These are phyloP conservation scores for Epistrophe grossulariae DNA, from an alignment of 2,888 invertebrate species.

Conservation along the genomic window DNA sequence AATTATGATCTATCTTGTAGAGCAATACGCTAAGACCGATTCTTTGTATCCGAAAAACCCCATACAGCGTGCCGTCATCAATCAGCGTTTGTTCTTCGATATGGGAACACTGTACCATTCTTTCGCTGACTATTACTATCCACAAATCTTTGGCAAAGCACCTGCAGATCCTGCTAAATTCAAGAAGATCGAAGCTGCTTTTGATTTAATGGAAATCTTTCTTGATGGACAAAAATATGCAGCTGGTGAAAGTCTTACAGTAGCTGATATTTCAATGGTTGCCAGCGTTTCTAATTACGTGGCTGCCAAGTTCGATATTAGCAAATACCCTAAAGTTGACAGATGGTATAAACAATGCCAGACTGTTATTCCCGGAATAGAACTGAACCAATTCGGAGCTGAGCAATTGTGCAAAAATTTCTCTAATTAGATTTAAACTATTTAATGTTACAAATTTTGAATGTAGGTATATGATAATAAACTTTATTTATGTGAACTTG, in stretches of 20 bases:
- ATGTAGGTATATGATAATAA: neutral
- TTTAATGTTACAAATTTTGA: too few relatives aligned
- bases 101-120: conserved; percentile 89
- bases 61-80: conserved; percentile 89
- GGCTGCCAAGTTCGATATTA: conserved; percentile 87
- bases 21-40: conserved; percentile 92
- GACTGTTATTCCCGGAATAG: conserved; percentile 86
- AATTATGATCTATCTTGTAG: conserved; percentile 91
- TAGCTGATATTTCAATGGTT: conserved; percentile 91
- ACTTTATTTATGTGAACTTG: neutral
- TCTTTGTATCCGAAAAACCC: conserved; percentile 90
- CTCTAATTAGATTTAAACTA: conserved; percentile 73
- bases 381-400: conserved; percentile 86
- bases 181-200: conserved; percentile 88
- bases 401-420: conserved; percentile 84
- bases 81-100: conserved; percentile 92
- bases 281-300: conserved; percentile 89
- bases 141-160: conserved; percentile 86
- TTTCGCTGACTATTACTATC: conserved; percentile 89
- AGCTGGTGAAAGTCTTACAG: conserved; percentile 89
- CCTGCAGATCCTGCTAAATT: conserved; percentile 88
- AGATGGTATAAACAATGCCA: conserved; percentile 87
- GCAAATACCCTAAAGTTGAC: conserved; percentile 88
- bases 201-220: conserved; percentile 89
- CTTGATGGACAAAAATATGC: conserved; percentile 88